Evolutionary conservation across 2,888 invertebrate genomes (phyloP).

Genomic region (Eupithecia dodoneata): DNA sequence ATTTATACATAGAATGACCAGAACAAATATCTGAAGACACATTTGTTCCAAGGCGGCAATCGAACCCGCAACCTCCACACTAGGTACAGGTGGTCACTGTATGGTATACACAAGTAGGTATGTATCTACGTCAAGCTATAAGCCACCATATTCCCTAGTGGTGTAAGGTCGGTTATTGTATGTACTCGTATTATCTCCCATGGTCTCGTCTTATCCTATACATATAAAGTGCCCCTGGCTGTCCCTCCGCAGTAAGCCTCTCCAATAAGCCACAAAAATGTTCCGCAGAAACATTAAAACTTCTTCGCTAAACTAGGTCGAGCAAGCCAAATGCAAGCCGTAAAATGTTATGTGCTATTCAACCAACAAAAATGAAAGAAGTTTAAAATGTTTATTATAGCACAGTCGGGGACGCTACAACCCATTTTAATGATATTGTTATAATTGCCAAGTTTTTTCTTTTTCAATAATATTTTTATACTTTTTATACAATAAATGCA

Average conservation of each 20-base stretch:
- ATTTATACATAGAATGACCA: too few relatives aligned
- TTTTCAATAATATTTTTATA: background rate
- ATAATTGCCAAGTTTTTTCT: background rate
- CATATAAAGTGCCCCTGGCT: background rate
- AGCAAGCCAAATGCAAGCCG: slow-evolving; percentile 7
- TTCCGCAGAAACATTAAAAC: slow-evolving; percentile 7
- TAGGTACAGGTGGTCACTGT: too few relatives aligned
- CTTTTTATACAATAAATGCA: background rate
- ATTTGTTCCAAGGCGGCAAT: too few relatives aligned
- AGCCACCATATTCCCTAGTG: too few relatives aligned
- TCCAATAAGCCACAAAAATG: slow-evolving; percentile 5
- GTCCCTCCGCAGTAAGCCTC: background rate
- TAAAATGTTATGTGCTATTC: slow-evolving; percentile 7
- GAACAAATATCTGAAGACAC: too few relatives aligned
- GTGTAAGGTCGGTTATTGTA: background rate
- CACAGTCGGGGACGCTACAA: background rate
- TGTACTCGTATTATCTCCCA: background rate
- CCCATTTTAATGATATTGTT: background rate
- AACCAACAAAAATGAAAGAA: slow-evolving; percentile 14
- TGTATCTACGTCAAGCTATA: too few relatives aligned
- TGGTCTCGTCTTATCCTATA: background rate
- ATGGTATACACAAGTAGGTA: too few relatives aligned
- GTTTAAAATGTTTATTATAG: background rate
- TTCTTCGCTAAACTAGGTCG: background rate
- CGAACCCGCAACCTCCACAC: too few relatives aligned